phyloP scores from a whole-genome alignment of 2,888 invertebrate species.

The Drosophila melanosoma region DNA sequence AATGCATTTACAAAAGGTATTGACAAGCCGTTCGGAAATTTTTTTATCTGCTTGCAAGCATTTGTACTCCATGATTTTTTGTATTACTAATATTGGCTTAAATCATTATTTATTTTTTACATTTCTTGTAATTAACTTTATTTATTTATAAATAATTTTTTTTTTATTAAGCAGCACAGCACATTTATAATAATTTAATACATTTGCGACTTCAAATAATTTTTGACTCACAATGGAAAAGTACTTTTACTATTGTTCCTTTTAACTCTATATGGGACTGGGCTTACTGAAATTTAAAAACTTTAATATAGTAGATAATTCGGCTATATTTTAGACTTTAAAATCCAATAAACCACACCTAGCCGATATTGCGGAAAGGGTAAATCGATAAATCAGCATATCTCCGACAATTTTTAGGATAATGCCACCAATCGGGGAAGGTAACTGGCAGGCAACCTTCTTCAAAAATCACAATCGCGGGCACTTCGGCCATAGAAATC shows the following conservation, averaged over 20 bases:
- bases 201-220: background rate
- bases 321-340: too few species aligned
- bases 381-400: too few species aligned
- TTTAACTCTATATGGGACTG: background rate
- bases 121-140: background rate
- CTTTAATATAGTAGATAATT: background rate
- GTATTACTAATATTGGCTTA: background rate
- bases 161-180: background rate
- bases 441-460: too few species aligned
- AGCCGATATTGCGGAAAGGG: too few species aligned
- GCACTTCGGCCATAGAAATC: too few species aligned
- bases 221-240: background rate
- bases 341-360: background rate
- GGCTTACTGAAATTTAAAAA: background rate
- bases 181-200: background rate
- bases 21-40: background rate
- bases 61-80: background rate
- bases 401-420: too few species aligned
- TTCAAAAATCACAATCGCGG: too few species aligned
- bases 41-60: background rate
- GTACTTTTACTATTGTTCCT: background rate
- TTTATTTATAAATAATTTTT: background rate
- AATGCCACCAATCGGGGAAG: too few species aligned
- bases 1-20: slow-evolving; percentile 16
- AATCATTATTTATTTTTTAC: background rate